Evolutionary conservation across 2,888 invertebrate genomes (phyloP).

Genomic region (Drosophila quinaria): DNA sequence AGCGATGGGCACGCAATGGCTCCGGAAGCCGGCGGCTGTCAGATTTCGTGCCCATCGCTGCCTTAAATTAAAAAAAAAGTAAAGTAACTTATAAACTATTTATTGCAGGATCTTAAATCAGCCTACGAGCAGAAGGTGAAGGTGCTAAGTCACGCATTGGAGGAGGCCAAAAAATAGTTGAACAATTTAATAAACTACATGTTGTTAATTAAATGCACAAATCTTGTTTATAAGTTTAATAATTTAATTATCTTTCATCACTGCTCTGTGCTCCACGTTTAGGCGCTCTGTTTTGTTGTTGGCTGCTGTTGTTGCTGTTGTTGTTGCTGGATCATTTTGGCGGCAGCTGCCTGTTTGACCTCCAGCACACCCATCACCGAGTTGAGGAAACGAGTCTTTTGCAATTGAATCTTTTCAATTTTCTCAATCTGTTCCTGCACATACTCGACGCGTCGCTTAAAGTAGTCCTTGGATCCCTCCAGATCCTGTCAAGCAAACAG

Average conservation of each 20-base stretch:
- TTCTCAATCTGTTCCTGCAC: conserved; percentile 98
- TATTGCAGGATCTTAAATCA: conserved; percentile 87
- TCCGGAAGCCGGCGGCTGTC: no score
- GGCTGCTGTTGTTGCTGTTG: conserved; percentile 42
- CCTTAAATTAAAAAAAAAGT: no score
- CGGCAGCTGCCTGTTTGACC: conserved; percentile 87
- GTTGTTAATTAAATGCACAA: conserved; percentile 70
- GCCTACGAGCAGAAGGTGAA: conserved; percentile 90
- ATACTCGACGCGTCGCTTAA: conserved; percentile 95
- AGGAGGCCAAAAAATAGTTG: conserved; percentile 75
- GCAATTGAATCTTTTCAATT: conserved; percentile 88
- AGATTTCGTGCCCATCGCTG: no score
- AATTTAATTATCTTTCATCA: conserved; percentile 68
- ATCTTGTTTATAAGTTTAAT: conserved; percentile 67
- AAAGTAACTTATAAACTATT: neutral
- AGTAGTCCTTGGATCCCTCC: conserved; percentile 95
- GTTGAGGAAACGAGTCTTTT: conserved; percentile 93
- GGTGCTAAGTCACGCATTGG: conserved; percentile 76
- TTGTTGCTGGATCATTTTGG: conserved; percentile 79
- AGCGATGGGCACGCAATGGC: no score
- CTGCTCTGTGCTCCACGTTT: conserved; percentile 30
- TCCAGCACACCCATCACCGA: conserved; percentile 92
- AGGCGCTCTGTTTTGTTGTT: conserved; percentile 54
- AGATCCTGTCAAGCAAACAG: conserved; percentile 87
- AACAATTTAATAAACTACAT: conserved; percentile 73